Evolutionary conservation across 2,888 invertebrate genomes (phyloP), one percentile per base, ranked within the genome.

Genomic region (Andrena haemorrhoa): DNA sequence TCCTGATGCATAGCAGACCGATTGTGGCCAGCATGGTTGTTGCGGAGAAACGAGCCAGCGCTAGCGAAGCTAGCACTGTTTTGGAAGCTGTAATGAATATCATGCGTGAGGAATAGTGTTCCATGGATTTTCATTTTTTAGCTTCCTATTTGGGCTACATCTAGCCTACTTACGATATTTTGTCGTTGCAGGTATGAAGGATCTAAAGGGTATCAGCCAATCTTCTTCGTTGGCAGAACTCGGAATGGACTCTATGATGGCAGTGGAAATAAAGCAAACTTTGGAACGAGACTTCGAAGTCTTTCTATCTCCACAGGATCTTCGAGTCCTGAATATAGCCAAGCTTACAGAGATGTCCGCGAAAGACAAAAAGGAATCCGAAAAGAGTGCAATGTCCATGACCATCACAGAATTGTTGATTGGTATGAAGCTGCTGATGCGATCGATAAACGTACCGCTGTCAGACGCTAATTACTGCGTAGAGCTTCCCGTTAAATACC

Each of bases 191-290:
- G 94, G 93, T 53, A 76, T 94, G 8, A 92, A 93, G 64, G 94
- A 94, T 86, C 92, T 92, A 91, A 97, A 96, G 94, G 95, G 95
- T 0, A 95, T 96, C 0, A 97, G 97, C 61, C 95, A 96, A 81
- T 96, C 96, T 90, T 95, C 96, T 0, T 96, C 97, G 0, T 94
- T 99, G 1, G 97, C 98, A 1, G 99, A 99, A 93, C 95, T 99
- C 83, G 99, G 99, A 51, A 97, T 99, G 96, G 99, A 99, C 94
- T 99, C 99, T 1, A 96, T 99, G 95, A 99, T 98, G 98, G 98
- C 98, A 0, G 98, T 99, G 0, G 99, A 99, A 94, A 98, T 99
- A 87, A 98, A 98, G 89, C 98, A 98, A 94, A 97, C 97, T 0
- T 94, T 98, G 1, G 98, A 98, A 93, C 95, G 98, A 89, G 98